Conservation (phyloP, 1,140 invertebrate species). For the Melitaea cinxia region DNA sequence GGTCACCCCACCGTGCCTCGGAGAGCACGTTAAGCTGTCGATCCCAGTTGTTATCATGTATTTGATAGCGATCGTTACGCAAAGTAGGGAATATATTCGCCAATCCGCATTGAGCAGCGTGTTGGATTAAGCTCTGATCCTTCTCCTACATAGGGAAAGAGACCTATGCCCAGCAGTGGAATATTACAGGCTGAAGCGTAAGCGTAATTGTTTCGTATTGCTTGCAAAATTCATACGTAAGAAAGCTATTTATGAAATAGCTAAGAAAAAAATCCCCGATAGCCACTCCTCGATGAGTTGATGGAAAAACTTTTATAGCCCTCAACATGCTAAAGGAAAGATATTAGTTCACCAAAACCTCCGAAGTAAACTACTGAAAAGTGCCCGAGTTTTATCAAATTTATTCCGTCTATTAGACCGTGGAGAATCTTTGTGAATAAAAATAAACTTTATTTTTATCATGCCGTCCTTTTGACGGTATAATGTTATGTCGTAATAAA, state of each 20-base stretch:
- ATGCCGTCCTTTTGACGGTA: conserved; percentile 18
- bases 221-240: neutral
- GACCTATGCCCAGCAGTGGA: no score
- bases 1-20: no score
- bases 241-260: neutral
- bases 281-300: conserved; percentile 11
- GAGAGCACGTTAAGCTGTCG: no score
- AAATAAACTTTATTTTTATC: conserved; percentile 26
- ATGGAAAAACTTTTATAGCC: conserved; percentile 34
- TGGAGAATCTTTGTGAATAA: conserved; percentile 19
- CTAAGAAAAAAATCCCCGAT: neutral
- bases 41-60: no score
- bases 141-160: no score
- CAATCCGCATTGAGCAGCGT: no score
- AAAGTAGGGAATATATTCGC: no score
- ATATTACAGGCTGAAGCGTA: no score
- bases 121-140: no score
- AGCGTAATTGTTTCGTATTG: no score
- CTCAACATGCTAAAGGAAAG: conserved; percentile 6
- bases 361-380: conserved; percentile 31
- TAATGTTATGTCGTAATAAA: conserved; percentile 4
- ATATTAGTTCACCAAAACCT: conserved; percentile 32
- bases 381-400: conserved; percentile 37
- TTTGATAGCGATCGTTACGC: no score
- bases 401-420: conserved; percentile 33